phyloP scores from a whole-genome alignment of 2,113 vertebrate genomes.

The Sisor rabdophorus region DNA sequence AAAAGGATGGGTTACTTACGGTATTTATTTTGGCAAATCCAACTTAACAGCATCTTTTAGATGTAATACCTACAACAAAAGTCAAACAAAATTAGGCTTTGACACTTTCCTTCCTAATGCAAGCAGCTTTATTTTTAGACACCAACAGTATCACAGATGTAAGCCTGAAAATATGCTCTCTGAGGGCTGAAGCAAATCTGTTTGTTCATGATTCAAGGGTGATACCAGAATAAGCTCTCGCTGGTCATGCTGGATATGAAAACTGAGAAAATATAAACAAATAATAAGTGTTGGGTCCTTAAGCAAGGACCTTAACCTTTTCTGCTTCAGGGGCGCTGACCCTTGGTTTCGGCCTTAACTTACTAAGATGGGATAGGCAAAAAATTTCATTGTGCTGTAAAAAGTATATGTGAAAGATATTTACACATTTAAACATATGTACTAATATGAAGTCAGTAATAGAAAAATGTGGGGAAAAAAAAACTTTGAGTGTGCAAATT shows the following conservation, averaged over 20 bases:
- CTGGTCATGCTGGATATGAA: neutral
- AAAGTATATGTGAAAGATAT: no score
- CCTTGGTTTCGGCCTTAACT: no score
- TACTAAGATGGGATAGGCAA: no score
- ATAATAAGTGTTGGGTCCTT: no score
- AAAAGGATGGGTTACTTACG: conserved; percentile 57
- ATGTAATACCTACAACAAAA: conserved; percentile 61
- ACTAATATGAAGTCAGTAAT: no score
- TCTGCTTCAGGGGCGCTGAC: no score
- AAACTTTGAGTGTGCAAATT: neutral
- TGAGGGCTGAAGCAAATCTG: neutral
- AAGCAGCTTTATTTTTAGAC: neutral
- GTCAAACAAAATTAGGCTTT: neutral
- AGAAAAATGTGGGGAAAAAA: no score
- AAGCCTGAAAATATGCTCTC: neutral
- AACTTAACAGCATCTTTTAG: conserved; percentile 70
- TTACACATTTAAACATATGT: no score
- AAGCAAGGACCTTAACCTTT: no score
- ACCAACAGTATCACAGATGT: neutral
- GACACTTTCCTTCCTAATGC: neutral
- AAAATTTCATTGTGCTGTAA: no score
- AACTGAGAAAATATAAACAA: neutral
- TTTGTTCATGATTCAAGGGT: neutral
- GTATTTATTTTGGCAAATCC: conserved; percentile 66
- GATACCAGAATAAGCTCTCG: neutral